These are phyloP conservation scores for Drosophila aff. DNA, from an alignment of 1,140 invertebrate species.

Conservation along the genomic window DNA sequence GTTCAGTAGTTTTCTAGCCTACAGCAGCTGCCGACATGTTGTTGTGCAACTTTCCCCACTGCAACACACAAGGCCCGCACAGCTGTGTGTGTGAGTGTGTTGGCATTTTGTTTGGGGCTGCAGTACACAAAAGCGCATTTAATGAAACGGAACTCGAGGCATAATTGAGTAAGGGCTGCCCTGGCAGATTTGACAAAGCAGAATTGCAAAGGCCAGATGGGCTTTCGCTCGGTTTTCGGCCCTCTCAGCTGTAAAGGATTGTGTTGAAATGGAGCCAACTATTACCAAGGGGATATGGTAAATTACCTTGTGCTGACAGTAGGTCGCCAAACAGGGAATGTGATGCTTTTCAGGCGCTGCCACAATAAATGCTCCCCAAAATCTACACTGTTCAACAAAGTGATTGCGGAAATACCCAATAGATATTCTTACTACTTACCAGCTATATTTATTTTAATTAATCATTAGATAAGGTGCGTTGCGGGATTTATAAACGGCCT, in stretches of 20 bases:
- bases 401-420: background rate
- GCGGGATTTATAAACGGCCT: background rate
- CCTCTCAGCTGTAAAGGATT: background rate
- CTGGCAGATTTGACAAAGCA: conserved; percentile 35
- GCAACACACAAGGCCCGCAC: conserved; percentile 11
- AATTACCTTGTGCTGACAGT: conserved; percentile 2
- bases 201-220: conserved; percentile 9
- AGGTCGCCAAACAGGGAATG: background rate
- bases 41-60: conserved; percentile 43
- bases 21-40: conserved; percentile 31
- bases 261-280: conserved; percentile 4
- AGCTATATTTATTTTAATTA: background rate
- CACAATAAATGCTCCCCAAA: no score
- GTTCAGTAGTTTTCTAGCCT: conserved; percentile 35
- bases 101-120: conserved; percentile 34
- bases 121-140: conserved; percentile 63
- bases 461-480: background rate
- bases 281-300: background rate
- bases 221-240: conserved; percentile 1
- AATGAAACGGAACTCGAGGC: conserved; percentile 78
- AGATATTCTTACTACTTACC: background rate
- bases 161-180: conserved; percentile 73
- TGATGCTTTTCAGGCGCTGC: no score
- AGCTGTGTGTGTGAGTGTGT: conserved; percentile 13
- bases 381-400: background rate